phyloP scores from a whole-genome alignment of 2,888 invertebrate genomes.

The Acleris holmiana region DNA sequence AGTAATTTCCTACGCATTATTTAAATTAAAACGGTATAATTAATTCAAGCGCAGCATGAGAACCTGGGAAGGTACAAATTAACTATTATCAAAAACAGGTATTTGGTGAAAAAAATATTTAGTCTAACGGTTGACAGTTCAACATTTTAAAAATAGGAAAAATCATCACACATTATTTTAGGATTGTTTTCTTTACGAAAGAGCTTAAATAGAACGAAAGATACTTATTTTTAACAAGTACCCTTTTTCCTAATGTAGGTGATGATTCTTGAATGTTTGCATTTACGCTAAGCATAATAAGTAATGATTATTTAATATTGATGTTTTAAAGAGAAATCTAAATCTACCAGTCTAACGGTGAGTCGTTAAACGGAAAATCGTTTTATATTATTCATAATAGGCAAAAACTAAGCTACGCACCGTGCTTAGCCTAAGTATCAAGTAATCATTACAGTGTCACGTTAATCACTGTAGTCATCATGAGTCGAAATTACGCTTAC shows the following conservation, averaged over 20 bases:
- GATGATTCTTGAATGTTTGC: not conserved
- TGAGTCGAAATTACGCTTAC: constrained; percentile 19
- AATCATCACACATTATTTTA: not conserved
- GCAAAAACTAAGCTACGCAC: constrained; percentile 15
- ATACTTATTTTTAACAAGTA: constrained; percentile 16
- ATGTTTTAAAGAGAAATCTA: constrained; percentile 6
- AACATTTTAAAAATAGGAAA: not conserved
- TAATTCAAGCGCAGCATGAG: too few species aligned
- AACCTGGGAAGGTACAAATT: too few species aligned
- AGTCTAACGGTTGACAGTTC: too few species aligned
- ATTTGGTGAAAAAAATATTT: too few species aligned
- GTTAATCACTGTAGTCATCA: constrained; percentile 8
- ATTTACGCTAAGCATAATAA: constrained; percentile 13
- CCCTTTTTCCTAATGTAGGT: not conserved
- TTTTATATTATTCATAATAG: constrained; percentile 5
- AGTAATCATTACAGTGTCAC: constrained; percentile 18
- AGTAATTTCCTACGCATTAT: too few species aligned
- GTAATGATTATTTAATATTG: not conserved
- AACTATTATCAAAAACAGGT: too few species aligned
- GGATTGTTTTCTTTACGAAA: not conserved
- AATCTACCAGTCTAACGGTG: constrained; percentile 4
- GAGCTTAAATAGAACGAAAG: not conserved
- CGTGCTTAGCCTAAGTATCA: constrained; percentile 14
- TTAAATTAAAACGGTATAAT: too few species aligned
- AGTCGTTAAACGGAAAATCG: constrained; percentile 11